Conservation (phyloP, 2,113 vertebrate species). For the Atractosteus spatula region DNA sequence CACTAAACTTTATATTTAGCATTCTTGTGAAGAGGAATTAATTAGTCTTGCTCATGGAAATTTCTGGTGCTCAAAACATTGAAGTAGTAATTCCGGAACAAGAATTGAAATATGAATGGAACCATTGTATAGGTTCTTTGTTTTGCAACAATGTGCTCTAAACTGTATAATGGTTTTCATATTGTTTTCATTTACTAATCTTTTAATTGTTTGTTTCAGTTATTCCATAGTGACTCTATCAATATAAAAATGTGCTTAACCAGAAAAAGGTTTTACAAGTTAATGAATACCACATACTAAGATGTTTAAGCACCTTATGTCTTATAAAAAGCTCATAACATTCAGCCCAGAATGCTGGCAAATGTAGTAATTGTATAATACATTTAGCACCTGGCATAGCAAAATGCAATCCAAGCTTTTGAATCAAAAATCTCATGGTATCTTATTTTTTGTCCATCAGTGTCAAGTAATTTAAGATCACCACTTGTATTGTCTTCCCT, state of each 20-base stretch:
- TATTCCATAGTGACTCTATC: constrained; percentile 14
- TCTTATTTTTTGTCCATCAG: constrained; percentile 17
- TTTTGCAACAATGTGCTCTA: neutral
- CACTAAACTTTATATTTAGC: neutral
- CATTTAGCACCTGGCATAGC: constrained; percentile 15
- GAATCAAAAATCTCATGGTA: constrained; percentile 1
- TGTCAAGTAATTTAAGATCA: constrained; percentile 21
- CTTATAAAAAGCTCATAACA: neutral
- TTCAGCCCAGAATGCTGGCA: constrained; percentile 11
- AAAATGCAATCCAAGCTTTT: constrained; percentile 3
- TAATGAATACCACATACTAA: constrained; percentile 17
- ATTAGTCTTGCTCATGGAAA: neutral
- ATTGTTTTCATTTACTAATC: constrained; percentile 22
- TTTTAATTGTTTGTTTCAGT: constrained; percentile 11
- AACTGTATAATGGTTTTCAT: neutral
- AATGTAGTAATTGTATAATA: neutral
- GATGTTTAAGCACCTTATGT: constrained; percentile 4
- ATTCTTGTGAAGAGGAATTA: neutral
- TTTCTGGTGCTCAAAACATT: neutral
- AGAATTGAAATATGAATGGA: neutral
- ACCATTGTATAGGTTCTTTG: neutral
- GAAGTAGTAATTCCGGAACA: too few relatives aligned
- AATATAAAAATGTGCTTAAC: constrained; percentile 15
- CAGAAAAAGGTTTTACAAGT: constrained; percentile 1
- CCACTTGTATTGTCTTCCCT: constrained; percentile 13